phyloP scores from a whole-genome alignment of 2,888 invertebrate genomes.

The Iselma pallidipennis region DNA sequence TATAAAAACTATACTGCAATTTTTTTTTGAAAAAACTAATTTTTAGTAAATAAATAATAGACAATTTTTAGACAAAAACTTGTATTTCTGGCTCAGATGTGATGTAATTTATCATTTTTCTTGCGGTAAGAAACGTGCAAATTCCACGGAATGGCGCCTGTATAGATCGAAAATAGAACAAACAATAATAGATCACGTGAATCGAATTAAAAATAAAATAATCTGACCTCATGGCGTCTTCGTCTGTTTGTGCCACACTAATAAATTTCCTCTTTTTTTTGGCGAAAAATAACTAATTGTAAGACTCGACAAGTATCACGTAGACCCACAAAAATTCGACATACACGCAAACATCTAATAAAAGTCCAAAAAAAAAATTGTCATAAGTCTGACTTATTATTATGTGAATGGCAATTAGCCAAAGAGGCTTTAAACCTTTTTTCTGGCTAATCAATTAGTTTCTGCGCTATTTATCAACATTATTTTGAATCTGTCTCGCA shows the following conservation, averaged over 20 bases:
- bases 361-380: background rate
- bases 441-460: no score
- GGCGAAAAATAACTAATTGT: background rate
- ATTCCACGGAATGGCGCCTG: conserved; percentile 13
- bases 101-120: background rate
- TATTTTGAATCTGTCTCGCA: no score
- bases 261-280: conserved; percentile 12
- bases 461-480: no score
- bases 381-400: conserved; percentile 3
- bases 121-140: background rate
- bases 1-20: no score
- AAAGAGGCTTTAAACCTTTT: no score
- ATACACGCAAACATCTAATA: no score
- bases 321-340: no score
- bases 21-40: no score
- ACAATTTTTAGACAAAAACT: background rate
- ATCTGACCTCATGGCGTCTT: conserved; percentile 17
- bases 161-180: conserved; percentile 12
- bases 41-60: no score
- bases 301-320: conserved; percentile 12
- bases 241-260: background rate
- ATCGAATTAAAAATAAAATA: conserved; percentile 21
- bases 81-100: background rate
- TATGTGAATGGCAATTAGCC: no score
- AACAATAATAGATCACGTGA: conserved; percentile 20